Percentiles rank a stretch among this genome's conserved stretches.
These are phyloP conservation scores for Ariopsis seemanni DNA, from an alignment of 2,113 vertebrate species.

Conservation along the genomic window DNA sequence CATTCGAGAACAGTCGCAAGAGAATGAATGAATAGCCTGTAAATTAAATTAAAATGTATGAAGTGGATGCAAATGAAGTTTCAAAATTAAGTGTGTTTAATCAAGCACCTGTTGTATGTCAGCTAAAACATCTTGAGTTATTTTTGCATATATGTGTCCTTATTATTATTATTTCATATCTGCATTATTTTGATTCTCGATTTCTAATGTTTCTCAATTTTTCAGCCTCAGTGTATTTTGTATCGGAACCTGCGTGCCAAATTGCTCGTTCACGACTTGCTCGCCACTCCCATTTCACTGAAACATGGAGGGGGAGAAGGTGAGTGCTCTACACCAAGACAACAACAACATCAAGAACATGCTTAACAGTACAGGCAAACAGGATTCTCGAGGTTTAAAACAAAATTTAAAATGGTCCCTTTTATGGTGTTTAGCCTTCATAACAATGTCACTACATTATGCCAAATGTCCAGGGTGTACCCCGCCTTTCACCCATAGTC, in stretches of 20 bases:
- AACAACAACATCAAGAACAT: background rate
- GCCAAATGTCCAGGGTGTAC: no score
- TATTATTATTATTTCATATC: background rate
- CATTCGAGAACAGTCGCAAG: background rate
- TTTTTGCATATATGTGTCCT: background rate
- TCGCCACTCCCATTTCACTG: slow-evolving; percentile 4
- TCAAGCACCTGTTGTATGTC: slow-evolving; percentile 7
- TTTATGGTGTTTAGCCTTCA: background rate
- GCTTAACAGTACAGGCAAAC: background rate
- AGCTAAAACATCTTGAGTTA: background rate
- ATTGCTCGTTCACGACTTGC: slow-evolving; percentile 22
- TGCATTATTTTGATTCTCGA: background rate
- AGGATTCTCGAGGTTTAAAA: background rate
- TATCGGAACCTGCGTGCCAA: background rate
- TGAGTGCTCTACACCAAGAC: background rate
- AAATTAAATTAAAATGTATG: background rate
- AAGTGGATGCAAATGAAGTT: background rate
- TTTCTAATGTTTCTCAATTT: background rate
- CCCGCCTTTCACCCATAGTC: no score
- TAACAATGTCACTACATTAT: background rate
- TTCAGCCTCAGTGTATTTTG: background rate
- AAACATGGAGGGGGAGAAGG: slow-evolving; percentile 23
- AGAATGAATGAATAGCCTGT: background rate
- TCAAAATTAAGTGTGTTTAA: background rate
- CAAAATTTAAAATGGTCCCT: no score